Evolutionary conservation across 2,113 vertebrate species (phyloP), one percentile per base, ranked within the genome.

Genomic region (Neofelis nebulosa): DNA sequence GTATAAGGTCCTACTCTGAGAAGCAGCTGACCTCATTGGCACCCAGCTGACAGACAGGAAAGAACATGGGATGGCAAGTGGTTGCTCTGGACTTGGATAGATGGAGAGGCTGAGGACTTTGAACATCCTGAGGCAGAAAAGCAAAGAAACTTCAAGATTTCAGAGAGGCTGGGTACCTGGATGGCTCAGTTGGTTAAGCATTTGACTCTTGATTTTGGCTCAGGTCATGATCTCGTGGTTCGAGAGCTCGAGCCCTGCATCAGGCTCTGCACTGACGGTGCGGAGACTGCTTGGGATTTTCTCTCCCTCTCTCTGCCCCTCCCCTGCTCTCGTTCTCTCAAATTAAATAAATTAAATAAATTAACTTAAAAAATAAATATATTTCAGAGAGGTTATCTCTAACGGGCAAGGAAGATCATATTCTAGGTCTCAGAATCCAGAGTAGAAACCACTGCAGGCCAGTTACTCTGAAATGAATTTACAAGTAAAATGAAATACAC

Each of bases 61-160:
- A 82, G 29, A 94, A 97, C 76, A 84, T 1, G 33, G 27, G 71
- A 23, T 55, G n/a, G 25, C 55, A 31, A 81, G 52, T n/a, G 45
- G 45, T 9, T 73, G 38, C 69, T 91, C 48, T 89, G 76, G 36
- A 89, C n/a, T 80, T 93, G 41, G 18, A 13, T 73, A 41, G 65
- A 69, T 0, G 91, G 45, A 88, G 76, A 91, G 55, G 29, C 50
- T 91, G 18, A 86, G 73, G 55, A 86, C 25, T 84, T 16, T 91
- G 57, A 92, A 31, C 19, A 76, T 29, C 45, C 82, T 79, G 50
- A 93, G 45, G 63, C 31, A 91, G 29, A 82, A 88, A 68, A 83
- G 61, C 63, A 95, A 91, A 84, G 48, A 91, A 55, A 97, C 29
- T 23, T 68, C 36, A 89, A 76, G 65, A 94, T 78, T 94, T 91